Conservation (phyloP, 2,888 invertebrate genomes). For the Microctonus brassicae region DNA sequence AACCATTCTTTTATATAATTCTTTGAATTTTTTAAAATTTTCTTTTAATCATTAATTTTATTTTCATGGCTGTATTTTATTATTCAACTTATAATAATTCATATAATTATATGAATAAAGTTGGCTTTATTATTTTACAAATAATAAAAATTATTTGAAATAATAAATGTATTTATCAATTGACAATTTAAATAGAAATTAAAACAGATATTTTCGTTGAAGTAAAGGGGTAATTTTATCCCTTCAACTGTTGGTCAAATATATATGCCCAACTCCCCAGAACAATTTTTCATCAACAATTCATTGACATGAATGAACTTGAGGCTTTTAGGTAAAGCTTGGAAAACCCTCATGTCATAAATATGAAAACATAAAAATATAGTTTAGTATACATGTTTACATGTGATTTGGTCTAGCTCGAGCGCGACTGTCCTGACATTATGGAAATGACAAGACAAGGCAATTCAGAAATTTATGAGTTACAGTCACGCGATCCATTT, state of each 20-base stretch:
- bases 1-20: neutral
- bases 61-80: too few relatives aligned
- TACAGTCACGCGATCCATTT: constrained; percentile 18
- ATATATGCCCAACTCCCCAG: neutral
- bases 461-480: constrained; percentile 21
- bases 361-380: neutral
- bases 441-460: constrained; percentile 11
- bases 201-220: neutral
- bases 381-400: neutral
- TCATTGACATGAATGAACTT: neutral
- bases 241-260: neutral
- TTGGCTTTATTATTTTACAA: too few relatives aligned
- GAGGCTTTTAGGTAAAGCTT: too few relatives aligned
- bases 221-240: neutral
- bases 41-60: too few relatives aligned
- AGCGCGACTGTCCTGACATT: neutral
- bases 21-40: too few relatives aligned
- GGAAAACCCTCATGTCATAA: neutral
- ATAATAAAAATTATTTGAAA: too few relatives aligned
- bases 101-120: too few relatives aligned
- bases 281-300: neutral
- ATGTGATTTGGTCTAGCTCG: neutral
- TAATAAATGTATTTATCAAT: too few relatives aligned
- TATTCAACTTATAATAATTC: too few relatives aligned
- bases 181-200: too few relatives aligned